phyloP scores from a whole-genome alignment of 1,140 invertebrate species.

The Battus philenor region DNA sequence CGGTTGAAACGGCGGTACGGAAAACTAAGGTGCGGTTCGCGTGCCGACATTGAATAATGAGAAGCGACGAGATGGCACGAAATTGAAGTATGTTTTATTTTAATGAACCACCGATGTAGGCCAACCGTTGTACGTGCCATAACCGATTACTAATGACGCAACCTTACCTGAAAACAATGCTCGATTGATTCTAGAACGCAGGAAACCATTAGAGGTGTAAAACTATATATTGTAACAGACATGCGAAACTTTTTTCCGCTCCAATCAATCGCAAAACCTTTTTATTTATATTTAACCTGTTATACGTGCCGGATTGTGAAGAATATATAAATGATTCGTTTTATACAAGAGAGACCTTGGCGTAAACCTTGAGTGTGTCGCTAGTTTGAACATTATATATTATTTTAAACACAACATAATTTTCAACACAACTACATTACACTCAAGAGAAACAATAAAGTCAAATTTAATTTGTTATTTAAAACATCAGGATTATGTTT shows the following conservation, averaged over 20 bases:
- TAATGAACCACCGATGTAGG: conserved; percentile 48
- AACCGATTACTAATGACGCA: conserved; percentile 44
- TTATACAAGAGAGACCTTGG: too few relatives aligned
- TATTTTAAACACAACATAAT: too few relatives aligned
- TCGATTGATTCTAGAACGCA: conserved; percentile 53
- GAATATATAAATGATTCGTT: too few relatives aligned
- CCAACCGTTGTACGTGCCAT: conserved; percentile 42
- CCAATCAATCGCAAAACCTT: too few relatives aligned
- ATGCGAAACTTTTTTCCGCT: conserved; percentile 26
- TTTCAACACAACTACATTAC: too few relatives aligned
- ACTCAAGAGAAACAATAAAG: too few relatives aligned
- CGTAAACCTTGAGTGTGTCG: too few relatives aligned
- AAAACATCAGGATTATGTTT: too few relatives aligned
- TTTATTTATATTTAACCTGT: too few relatives aligned
- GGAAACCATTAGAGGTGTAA: conserved; percentile 27
- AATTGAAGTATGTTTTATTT: conserved; percentile 59
- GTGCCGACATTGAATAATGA: conserved; percentile 65
- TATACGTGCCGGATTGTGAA: too few relatives aligned
- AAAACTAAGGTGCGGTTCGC: conserved; percentile 48
- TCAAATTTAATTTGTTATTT: too few relatives aligned
- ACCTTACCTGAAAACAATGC: conserved; percentile 32
- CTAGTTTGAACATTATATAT: too few relatives aligned
- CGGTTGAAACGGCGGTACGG: conserved; percentile 25
- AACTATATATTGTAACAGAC: conserved; percentile 15
- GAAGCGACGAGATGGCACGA: conserved; percentile 45